Evolutionary conservation across 2,888 invertebrate species (phyloP), one percentile per base, ranked within the genome.

Genomic region (Diachrysia chrysitis): DNA sequence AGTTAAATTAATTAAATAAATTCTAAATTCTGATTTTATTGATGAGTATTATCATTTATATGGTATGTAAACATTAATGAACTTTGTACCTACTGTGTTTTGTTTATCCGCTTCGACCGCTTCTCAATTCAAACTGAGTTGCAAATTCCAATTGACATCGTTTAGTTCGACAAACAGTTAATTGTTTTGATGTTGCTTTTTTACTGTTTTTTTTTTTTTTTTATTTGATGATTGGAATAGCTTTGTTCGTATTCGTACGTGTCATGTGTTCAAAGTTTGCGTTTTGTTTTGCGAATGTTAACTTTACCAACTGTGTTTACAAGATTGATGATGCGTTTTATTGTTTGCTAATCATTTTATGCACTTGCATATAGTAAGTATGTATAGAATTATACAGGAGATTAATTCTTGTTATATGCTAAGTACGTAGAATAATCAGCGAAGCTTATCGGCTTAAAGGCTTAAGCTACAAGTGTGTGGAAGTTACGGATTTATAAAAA

Each of bases 241-340:
- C 53, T 58, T 58, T 17, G 63, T 66, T 59, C 42, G 21, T 69
- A 60, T 66, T 59, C 42, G 21, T 69, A 60, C 63, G 56, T 71
- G 68, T 17, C 3, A 58, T 53, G 75, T 80, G 68, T 76, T 68
- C 65, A 42, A 79, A 79, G 63, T 71, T 66, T 69, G 42, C 69
- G 17, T 16, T 37, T 57, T 69, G 62, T 67, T 37, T 79, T 66
- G 63, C 64, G 23, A 68, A 60, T 16, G 21, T 21, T 42, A 37
- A 23, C 58, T 73, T 63, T 61, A 54, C 57, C 19, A 53, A 29
- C 56, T 63, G 21, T 61, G 66, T 71, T 73, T 53, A 32, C 48
- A 58, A 68, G 32, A 71, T 71, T 58, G 25, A 73, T 63, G 35
- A 46, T 29, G 54, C 17, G 51, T 60, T 19, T 19, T 56, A 53